Evolutionary conservation across 2,797 vertebrate genomes (phyloP), one percentile per base, ranked within the genome.

Genomic region (Chiropotes sagulatus): DNA sequence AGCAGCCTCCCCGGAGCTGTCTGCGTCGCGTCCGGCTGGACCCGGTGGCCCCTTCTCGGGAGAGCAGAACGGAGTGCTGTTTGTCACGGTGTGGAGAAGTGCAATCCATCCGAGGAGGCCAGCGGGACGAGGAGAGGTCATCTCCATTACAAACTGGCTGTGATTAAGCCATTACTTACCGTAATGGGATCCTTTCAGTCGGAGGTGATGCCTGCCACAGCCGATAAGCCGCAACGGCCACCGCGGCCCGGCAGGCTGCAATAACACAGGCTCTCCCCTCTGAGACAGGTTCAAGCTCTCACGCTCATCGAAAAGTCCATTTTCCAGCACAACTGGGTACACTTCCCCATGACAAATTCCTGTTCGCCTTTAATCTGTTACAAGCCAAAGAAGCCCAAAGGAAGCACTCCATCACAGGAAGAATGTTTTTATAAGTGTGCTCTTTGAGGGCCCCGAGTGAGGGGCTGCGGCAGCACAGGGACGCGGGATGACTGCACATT

Each of bases 331-430:
- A 97, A 96, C 97, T 95, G 98, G 96, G 98, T 96, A 97, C 97
- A 93, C 97, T 98, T 97, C 85, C 96, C 97, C 33, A 5, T 98
- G 98, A 98, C 98, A 97, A 98, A 94, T 87, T 97, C 97, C 97
- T 94, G 89, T 97, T 98, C 97, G 95, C 97, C 98, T 98, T 98
- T 98, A 98, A 98, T 98, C 98, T 98, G 98, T 98, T 98, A 98
- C 98, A 97, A 96, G 97, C 96, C 7, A 52, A 97, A 93, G 98
- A 98, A 97, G 92, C 96, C 98, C 96, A 39, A 79, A 97, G 98
- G 98, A 97, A 98, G 86, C 19, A 28, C 93, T 98, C 96, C 67
- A 95, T 98, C 98, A 97, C n/a, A 0, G n/a, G 95, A 30, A 88
- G 81, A 48, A n/a, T 76, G 96, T 94, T 93, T 91, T 81, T 33